Evolutionary conservation across 2,113 vertebrate genomes (phyloP).

Genomic region (Festucalex cinctus): DNA sequence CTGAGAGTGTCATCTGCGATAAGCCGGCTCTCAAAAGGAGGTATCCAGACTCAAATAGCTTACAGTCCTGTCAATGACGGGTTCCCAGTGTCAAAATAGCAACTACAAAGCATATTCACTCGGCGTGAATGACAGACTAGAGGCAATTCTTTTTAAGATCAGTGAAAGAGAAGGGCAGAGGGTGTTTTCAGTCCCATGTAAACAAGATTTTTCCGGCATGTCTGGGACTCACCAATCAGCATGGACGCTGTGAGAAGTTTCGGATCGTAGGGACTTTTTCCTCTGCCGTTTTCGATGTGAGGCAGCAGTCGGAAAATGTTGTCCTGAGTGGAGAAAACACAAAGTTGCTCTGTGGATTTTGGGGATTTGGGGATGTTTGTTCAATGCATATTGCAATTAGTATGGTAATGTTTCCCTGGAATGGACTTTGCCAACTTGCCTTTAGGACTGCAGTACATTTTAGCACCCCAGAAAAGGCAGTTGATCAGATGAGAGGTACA

Average conservation of each 20-base stretch:
- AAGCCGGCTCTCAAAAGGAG: constrained; percentile 26
- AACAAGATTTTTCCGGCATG: not conserved
- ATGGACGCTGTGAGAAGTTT: constrained; percentile 91
- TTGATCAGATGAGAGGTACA: not conserved
- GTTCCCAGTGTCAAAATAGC: constrained; percentile 40
- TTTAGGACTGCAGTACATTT: not conserved
- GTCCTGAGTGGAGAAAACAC: constrained; percentile 76
- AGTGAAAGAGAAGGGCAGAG: constrained; percentile 45
- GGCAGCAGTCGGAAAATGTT: constrained; percentile 85
- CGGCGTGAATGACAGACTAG: constrained; percentile 42
- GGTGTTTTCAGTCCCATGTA: constrained; percentile 33
- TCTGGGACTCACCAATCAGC: constrained; percentile 81
- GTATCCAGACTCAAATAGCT: constrained; percentile 48
- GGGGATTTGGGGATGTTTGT: too few species aligned
- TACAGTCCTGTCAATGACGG: constrained; percentile 48
- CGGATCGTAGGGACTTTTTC: constrained; percentile 96
- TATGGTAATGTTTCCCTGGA: not conserved
- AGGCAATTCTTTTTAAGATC: constrained; percentile 19
- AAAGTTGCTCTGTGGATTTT: not conserved
- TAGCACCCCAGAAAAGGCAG: not conserved
- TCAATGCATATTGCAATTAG: too few species aligned
- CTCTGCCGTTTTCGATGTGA: constrained; percentile 90
- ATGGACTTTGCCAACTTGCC: not conserved
- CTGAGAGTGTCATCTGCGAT: constrained; percentile 28
- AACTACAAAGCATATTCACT: constrained; percentile 36